Evolutionary conservation across 1,140 invertebrate genomes (phyloP).

Genomic region (Helicorthomorpha holstii): DNA sequence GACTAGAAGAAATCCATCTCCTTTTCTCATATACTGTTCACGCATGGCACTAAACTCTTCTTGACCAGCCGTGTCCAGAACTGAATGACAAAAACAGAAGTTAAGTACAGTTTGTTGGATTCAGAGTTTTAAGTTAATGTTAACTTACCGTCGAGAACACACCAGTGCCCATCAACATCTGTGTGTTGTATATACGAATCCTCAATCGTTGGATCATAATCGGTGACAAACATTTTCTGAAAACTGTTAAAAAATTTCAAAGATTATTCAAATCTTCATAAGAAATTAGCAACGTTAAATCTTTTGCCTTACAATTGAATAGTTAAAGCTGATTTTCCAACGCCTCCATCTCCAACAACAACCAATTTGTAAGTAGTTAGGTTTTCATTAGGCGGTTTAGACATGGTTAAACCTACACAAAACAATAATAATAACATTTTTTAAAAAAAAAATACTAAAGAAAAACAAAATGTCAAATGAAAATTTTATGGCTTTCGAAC

Average conservation of each 20-base stretch:
- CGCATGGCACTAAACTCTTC: conserved; percentile 88
- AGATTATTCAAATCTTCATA: neutral
- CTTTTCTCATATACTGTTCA: conserved; percentile 88
- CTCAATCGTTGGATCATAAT: conserved; percentile 82
- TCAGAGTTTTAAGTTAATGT: neutral
- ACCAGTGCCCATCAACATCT: conserved; percentile 79
- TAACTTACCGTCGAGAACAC: conserved; percentile 67
- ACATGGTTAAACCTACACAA: too few species aligned
- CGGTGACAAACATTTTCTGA: conserved; percentile 69
- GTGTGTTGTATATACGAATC: conserved; percentile 82
- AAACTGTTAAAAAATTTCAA: too few species aligned
- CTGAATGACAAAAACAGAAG: conserved; percentile 32
- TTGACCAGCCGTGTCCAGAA: conserved; percentile 81
- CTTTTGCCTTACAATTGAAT: too few species aligned
- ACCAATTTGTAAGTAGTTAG: conserved; percentile 70
- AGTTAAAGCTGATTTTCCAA: conserved; percentile 78
- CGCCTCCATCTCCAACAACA: conserved; percentile 74
- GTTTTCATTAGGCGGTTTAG: conserved; percentile 59
- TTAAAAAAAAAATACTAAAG: too few species aligned
- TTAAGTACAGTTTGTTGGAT: conserved; percentile 2
- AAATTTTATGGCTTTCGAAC: too few species aligned
- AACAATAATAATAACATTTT: too few species aligned
- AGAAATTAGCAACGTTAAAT: conserved; percentile 14
- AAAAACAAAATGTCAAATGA: too few species aligned
- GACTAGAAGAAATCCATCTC: conserved; percentile 81